phyloP scores from a whole-genome alignment of 2,888 invertebrate genomes.

The Trissolcus japonicus region DNA sequence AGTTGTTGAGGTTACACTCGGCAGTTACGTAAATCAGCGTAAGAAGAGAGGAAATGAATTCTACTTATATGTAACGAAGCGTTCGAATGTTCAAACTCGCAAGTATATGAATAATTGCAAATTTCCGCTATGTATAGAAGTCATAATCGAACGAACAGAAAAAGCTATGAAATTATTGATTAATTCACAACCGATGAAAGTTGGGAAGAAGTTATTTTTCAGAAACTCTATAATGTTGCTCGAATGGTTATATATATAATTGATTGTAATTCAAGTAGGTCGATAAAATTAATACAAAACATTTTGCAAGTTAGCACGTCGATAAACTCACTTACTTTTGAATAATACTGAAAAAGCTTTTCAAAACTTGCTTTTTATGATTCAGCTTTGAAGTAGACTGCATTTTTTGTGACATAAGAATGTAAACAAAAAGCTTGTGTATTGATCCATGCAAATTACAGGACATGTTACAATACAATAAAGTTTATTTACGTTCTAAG shows the following conservation, averaged over 20 bases:
- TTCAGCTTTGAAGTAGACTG: slow-evolving; percentile 21
- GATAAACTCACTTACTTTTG: slow-evolving; percentile 11
- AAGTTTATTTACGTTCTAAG: not conserved
- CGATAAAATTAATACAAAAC: slow-evolving; percentile 32
- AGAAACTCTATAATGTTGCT: not conserved
- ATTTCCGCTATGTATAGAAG: too few relatives aligned
- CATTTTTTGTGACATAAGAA: slow-evolving; percentile 10
- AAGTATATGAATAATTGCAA: too few relatives aligned
- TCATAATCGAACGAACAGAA: too few relatives aligned
- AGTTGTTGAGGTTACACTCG: slow-evolving; percentile 13
- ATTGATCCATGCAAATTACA: not conserved
- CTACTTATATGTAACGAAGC: too few relatives aligned
- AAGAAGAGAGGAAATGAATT: slow-evolving; percentile 1
- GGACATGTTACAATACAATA: not conserved
- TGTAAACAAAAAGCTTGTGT: slow-evolving; percentile 13
- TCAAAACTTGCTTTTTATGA: slow-evolving; percentile 31
- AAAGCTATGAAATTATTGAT: too few relatives aligned
- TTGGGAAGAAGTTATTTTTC: too few relatives aligned
- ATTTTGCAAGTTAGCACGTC: slow-evolving; percentile 23
- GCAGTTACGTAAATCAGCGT: slow-evolving; percentile 21
- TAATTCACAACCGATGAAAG: too few relatives aligned
- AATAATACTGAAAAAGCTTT: slow-evolving; percentile 29
- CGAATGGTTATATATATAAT: not conserved
- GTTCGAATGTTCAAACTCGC: too few relatives aligned
- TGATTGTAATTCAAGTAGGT: slow-evolving; percentile 1